Conservation (phyloP, 2,888 invertebrate species). For the Ichneumoninae sp. region DNA sequence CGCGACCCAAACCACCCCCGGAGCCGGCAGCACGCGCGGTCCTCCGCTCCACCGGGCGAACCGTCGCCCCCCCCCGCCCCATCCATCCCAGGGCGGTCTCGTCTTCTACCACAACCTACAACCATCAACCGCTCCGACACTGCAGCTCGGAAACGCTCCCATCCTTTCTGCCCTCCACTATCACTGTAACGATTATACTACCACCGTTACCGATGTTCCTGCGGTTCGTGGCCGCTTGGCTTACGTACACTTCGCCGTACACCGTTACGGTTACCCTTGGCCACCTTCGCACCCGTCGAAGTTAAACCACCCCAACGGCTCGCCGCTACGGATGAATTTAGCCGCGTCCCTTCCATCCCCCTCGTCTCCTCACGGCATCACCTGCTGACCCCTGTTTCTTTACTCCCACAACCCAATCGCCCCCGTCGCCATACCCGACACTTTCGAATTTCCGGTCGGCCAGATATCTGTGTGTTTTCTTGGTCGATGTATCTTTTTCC, state of each 20-base stretch:
- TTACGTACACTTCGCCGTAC: constrained; percentile 24
- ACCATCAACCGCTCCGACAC: not conserved
- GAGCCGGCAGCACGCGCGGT: constrained; percentile 70
- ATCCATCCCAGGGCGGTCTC: constrained; percentile 31
- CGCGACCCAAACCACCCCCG: constrained; percentile 71
- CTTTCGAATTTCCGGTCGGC: not conserved
- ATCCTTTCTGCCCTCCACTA: constrained; percentile 8
- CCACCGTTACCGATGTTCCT: constrained; percentile 43
- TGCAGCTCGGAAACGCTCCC: not conserved
- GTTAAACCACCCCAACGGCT: constrained; percentile 13
- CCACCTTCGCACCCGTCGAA: constrained; percentile 25
- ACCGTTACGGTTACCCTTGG: constrained; percentile 40
- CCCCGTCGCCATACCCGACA: not conserved
- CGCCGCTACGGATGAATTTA: constrained; percentile 21
- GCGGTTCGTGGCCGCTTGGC: constrained; percentile 42
- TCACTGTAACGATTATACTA: constrained; percentile 36
- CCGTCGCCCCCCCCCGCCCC: constrained; percentile 23
- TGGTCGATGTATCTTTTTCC: not conserved
- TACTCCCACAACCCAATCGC: constrained; percentile 26
- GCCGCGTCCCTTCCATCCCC: constrained; percentile 11
- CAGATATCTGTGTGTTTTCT: not conserved
- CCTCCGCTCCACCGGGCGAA: constrained; percentile 21
- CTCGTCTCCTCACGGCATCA: not conserved
- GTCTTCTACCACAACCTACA: constrained; percentile 36
- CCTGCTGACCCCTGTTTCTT: constrained; percentile 27